phyloP scores from a whole-genome alignment of 53 echinoderm and acorn worm genomes.

The Stichopus horrens region DNA sequence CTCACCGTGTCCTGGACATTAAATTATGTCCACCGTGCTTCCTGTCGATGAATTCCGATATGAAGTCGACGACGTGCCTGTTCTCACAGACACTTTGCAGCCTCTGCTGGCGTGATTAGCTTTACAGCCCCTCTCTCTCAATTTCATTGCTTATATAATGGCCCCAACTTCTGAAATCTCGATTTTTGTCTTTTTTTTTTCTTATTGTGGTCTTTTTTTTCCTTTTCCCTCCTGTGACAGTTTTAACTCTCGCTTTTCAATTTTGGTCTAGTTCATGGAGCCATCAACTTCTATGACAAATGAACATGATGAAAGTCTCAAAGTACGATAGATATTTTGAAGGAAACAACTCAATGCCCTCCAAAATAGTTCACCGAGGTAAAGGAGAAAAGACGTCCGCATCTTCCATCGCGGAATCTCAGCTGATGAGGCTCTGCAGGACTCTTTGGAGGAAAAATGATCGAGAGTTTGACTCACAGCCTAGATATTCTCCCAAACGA shows the following conservation, averaged over 20 bases:
- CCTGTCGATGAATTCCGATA: background rate
- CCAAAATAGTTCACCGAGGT: slow-evolving; percentile 25
- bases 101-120: background rate
- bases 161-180: slow-evolving; percentile 14
- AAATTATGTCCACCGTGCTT: slow-evolving; percentile 34
- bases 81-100: background rate
- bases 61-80: background rate
- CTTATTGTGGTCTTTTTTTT: background rate
- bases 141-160: slow-evolving; percentile 32
- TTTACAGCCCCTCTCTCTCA: slow-evolving; percentile 18
- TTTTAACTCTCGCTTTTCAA: slow-evolving; percentile 9
- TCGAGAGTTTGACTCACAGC: background rate
- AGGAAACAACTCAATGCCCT: slow-evolving; percentile 34
- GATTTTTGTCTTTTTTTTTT: background rate
- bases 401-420: too few species aligned
- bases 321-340: slow-evolving; percentile 17
- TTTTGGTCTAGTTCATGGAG: slow-evolving; percentile 36
- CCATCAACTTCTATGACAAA: slow-evolving; percentile 46
- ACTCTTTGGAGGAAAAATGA: background rate
- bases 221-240: slow-evolving; percentile 12
- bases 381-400: background rate
- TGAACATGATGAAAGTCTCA: slow-evolving; percentile 39
- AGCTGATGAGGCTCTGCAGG: background rate
- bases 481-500: background rate
- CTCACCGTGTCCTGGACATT: slow-evolving; percentile 29